Base-by-base conservation (phyloP, 1,140 invertebrate genomes). In the Apis cerana region DNA sequence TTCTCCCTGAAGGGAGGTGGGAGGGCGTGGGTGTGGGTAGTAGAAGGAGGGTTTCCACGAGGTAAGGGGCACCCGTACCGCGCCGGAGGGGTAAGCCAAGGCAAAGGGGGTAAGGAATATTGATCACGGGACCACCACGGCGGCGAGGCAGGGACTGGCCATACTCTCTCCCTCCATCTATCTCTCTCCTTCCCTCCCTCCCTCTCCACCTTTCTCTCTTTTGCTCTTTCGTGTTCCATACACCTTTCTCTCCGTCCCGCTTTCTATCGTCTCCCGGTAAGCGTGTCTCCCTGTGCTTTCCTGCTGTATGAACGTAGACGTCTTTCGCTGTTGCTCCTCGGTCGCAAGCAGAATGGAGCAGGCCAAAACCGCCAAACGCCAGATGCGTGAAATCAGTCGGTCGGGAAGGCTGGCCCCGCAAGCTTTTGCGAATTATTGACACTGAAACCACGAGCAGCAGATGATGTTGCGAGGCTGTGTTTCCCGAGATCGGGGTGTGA, bases 81-180 rank as follows among this genome's bases (percentile, higher is more conserved):
- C 76, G 88, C 90, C 89, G 87, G 90, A 93, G 92, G 91, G 92
- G 91, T 88, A 90, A 89, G 90, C 89, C 90, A 93, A 93, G 91
- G 92, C 91, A 91, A 94, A 93, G 92, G 93, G 93, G 93, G 91
- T 93, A 94, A 94, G 93, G 93, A 94, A 94, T 94, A 94, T 94
- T 94, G 93, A 94, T 94, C 94, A 94, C 91, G 89, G 89, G 91
- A 92, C 91, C 91, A 91, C 89, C 86, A 86, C 88, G 87, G 80
- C 88, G 71, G 75, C 88, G 83, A 90, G 85, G 89, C 87, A 89
- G 89, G 84, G 85, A 91, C 91, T 93, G 89, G 81, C 90, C 92
- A 88, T 85, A 85, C 89, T 87, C 82, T 61, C 82, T 74, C 82
- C 80, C 80, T 64, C 79, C 72, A 58, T 80, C 62, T 76, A 76